Evolutionary conservation across 2,113 vertebrate species (phyloP).

Genomic region (Perognathus longimembris): DNA sequence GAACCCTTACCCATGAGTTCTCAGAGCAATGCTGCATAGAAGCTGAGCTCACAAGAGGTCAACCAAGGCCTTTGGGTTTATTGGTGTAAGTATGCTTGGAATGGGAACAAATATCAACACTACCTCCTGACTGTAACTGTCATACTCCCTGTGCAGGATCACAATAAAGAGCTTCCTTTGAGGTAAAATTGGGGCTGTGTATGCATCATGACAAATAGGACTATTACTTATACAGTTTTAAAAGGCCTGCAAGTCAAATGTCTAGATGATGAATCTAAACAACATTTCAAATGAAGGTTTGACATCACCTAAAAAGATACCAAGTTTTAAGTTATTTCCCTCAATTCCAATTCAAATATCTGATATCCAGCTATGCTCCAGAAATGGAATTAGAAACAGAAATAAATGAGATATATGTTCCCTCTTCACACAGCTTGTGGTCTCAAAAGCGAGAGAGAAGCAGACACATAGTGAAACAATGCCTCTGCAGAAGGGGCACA

Average conservation of each 20-base stretch:
- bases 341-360: conserved; percentile 3
- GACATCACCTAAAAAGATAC: neutral
- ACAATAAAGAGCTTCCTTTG: neutral
- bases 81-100: neutral
- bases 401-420: conserved; percentile 7
- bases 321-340: neutral
- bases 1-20: too few species aligned
- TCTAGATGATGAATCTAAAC: neutral
- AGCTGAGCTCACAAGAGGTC: neutral
- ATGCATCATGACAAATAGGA: neutral
- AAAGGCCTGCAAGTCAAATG: neutral
- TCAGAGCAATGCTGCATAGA: neutral
- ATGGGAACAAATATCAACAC: neutral
- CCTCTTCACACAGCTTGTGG: conserved; percentile 10
- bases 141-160: neutral
- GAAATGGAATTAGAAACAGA: conserved; percentile 31
- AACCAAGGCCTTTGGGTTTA: neutral
- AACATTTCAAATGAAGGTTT: neutral
- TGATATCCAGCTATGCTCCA: neutral
- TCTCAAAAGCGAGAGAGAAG: neutral
- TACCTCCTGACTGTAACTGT: neutral
- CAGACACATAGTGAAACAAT: neutral
- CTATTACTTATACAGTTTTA: too few species aligned
- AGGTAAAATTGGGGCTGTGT: neutral
- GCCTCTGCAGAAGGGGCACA: neutral